Base-by-base conservation (phyloP, 23 tunicate genomes). In the Botrylloides violaceus region DNA sequence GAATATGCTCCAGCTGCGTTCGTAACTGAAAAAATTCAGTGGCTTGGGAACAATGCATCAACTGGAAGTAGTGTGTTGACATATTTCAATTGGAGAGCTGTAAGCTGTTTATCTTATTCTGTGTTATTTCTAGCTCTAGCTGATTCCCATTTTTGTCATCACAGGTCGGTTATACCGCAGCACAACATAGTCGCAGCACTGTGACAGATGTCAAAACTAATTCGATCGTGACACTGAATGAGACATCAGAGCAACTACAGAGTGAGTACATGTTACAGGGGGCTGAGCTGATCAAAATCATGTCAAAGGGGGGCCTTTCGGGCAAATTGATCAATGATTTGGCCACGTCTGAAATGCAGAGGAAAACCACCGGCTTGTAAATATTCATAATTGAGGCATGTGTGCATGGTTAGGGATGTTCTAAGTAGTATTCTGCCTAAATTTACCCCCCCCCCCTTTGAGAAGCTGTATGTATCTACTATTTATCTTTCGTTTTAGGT, bases 1-100 rank as follows among this genome's bases (percentile, higher is more conserved):
- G 87, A 82, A 59, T 76, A 82, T 59, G 74, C 81, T 18, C 87
- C 87, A 6, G 65, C 87, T 0, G 66, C 75, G 3, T 82, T 82
- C 66, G 75, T 80, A 9, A 60, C 76, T 3, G 61, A 71, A 12
- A 23, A 76, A 47, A 5, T 82, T 2, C 23, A 29, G 48, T 82
- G 80, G 87, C 18, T 53, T 1, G 38, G 24, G 0, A 57, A 4
- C 19, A 29, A 3, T 31, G n/a, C 32, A 34, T 19, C 25, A 23
- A 38, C 36, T 36, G 32, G 33, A 4, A n/a, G n/a, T n/a, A n/a
- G n/a, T n/a, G n/a, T n/a, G n/a, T n/a, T n/a, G n/a, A 63, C 78
- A 7, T 82, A 65, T 58, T 53, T 66, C 61, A 65, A 75, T n/a
- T 82, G 87, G 87, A 75, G 80, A 66, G 55, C 87, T 3, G 87